Evolutionary conservation across 2,797 vertebrate genomes (phyloP), one percentile per base, ranked within the genome.

Genomic region (Myripristis murdjan): DNA sequence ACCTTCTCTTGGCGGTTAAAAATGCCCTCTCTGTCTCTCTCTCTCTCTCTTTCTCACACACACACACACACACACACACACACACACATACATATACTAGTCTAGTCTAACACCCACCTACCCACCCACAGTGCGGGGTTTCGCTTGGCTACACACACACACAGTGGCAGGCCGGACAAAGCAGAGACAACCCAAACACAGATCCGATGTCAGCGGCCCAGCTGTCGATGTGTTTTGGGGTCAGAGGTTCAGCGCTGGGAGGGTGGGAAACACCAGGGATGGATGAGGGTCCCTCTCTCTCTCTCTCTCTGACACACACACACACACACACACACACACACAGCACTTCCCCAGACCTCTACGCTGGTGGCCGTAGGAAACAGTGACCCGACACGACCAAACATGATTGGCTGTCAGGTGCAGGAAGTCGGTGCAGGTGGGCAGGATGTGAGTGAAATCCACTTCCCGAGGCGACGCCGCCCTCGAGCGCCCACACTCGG

Each of bases 191-290:
- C 87, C 87, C 87, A 90, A 90, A 91, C 90, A 93, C 15, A 24
- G 82, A 91, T 93, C 91, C 77, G 22, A 64, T 93, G 89, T 89
- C 92, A 81, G 56, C 49, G 1, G 48, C 83, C 81, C 91, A 93
- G 91, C 92, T 93, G 91, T 88, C 87, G 44, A 72, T 84, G 77
- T 90, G 90, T 91, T 91, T 86, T 54, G 74, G 73, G 87, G 90
- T 92, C 88, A 88, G 78, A 82, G 88, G 89, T 84, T 88, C 44
- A 59, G 11, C 10, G 18, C 72, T 39, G 49, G 53, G 77, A 91
- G 79, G 79, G 82, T 90, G 90, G 86, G 87, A 90, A 89, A 88
- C 44, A 61, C 75, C 3, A 5, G 9, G 7, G 35, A 82, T 61
- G 68, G 68, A 85, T 71, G 73, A 75, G 43, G 64, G 73, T 24